Evolutionary conservation across 2,113 vertebrate genomes (phyloP), one percentile per base, ranked within the genome.

Genomic region (Syngnathus scovelli): DNA sequence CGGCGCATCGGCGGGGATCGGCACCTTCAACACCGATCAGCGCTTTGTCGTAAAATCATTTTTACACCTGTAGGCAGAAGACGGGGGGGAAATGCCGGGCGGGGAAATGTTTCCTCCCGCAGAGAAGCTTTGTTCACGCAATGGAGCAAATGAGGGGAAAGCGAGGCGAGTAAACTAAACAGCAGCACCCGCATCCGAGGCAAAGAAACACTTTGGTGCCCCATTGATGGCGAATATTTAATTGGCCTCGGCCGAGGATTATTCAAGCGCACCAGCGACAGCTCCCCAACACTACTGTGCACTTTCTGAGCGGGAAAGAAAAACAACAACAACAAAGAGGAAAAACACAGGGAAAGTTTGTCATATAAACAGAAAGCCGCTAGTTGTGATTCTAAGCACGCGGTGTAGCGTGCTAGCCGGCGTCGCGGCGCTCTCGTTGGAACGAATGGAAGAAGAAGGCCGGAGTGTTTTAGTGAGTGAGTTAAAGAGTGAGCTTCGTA

Each of bases 351-450:
- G 16, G n/a, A 41, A 61, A 41, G n/a, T 59, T 67, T 9, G 18
- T 9, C 38, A 21, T n/a, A 13, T n/a, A 13, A 39, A 43, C 18
- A 60, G 16, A 41, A 0, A 67, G 52, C 67, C 60, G 60, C 33
- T 13, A 49, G 33, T 27, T 55, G 21, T 6, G 10, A 23, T 12
- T 23, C n/a, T 67, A 69, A 75, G 61, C 41, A 46, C 60, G 60
- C 64, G 37, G 52, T 21, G 36, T 36, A 38, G 60, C 74, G 61
- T 1, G 66, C 59, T 3, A 64, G 61, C 51, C 38, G 37, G 38
- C 5, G 69, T 67, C 75, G 66, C 76, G 74, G 70, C 21, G 9
- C 61, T 73, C 44, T 78, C 68, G 83, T 82, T 66, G 55, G 66
- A 80, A 78, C 52, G 69, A 78, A 72, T 58, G 6, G 46, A 64